phyloP scores from a whole-genome alignment of 2,797 vertebrate genomes.

The Neostethus bicornis region DNA sequence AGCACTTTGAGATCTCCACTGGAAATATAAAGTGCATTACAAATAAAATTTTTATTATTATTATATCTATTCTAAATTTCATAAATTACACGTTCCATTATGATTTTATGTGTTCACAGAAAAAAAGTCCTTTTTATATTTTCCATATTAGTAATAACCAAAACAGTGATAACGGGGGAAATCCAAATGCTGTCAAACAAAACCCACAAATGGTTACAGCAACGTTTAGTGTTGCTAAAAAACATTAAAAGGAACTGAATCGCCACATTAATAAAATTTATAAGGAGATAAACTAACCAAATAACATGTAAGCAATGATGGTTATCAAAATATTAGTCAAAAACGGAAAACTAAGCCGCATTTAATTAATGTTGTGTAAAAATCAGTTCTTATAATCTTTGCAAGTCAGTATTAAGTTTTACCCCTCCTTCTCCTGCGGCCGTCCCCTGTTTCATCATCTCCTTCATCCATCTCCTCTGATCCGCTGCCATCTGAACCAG shows the following conservation, averaged over 20 bases:
- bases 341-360: constrained; percentile 6
- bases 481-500: constrained; percentile 92
- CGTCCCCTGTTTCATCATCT: constrained; percentile 86
- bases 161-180: constrained; percentile 49
- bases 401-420: constrained; percentile 3
- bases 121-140: neutral
- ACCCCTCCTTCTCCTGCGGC: constrained; percentile 90
- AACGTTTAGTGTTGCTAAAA: constrained; percentile 9
- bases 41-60: too few relatives aligned
- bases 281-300: constrained; percentile 1
- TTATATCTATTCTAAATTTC: neutral
- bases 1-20: too few relatives aligned
- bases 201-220: neutral
- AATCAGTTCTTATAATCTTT: neutral
- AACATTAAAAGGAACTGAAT: constrained; percentile 1
- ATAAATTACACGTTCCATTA: neutral
- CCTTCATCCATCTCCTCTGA: constrained; percentile 95
- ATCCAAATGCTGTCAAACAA: constrained; percentile 12
- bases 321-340: neutral
- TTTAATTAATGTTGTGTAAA: neutral
- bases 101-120: neutral
- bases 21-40: too few relatives aligned
- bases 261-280: constrained; percentile 29
- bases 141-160: neutral
- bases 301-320: neutral